Percentiles rank a stretch among this genome's conserved stretches.
Evolutionary conservation across 2,113 vertebrate species (phyloP).

Genomic region (Leptodactylus fuscus): DNA sequence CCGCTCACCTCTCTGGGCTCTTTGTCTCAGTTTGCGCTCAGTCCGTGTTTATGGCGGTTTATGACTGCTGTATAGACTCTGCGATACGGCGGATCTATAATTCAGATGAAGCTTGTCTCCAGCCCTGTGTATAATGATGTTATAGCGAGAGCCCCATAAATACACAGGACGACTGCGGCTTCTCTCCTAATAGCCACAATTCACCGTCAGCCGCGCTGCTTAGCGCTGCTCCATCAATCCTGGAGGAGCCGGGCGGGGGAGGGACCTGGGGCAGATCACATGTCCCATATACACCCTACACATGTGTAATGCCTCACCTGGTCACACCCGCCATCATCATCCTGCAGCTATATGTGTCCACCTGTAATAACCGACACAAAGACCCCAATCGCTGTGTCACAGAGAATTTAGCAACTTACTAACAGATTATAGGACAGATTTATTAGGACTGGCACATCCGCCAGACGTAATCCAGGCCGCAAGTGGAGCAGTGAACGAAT

Average conservation of each 20-base stretch:
- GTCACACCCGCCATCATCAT: too few species aligned
- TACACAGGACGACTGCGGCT: not conserved
- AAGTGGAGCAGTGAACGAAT: too few species aligned
- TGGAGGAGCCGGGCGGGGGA: not conserved
- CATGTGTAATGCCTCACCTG: too few species aligned
- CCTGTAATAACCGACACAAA: too few species aligned
- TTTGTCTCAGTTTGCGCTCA: constrained; percentile 54
- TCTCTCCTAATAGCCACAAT: constrained; percentile 27
- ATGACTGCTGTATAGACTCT: constrained; percentile 54
- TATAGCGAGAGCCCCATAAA: constrained; percentile 48
- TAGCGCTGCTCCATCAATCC: not conserved
- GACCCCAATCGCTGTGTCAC: too few species aligned
- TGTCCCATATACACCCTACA: too few species aligned
- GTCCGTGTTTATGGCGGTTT: constrained; percentile 56
- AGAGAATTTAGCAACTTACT: too few species aligned
- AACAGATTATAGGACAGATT: too few species aligned
- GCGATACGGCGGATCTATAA: constrained; percentile 63
- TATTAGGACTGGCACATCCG: too few species aligned
- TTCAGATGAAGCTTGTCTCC: constrained; percentile 58
- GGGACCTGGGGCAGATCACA: not conserved
- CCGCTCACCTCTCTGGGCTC: not conserved
- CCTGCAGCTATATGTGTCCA: too few species aligned
- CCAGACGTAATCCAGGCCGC: too few species aligned
- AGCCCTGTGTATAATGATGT: constrained; percentile 52
- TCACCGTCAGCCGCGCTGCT: not conserved